Evolutionary conservation across 2,888 invertebrate species (phyloP), one percentile per base, ranked within the genome.

Genomic region (Onthophagus sagittarius): DNA sequence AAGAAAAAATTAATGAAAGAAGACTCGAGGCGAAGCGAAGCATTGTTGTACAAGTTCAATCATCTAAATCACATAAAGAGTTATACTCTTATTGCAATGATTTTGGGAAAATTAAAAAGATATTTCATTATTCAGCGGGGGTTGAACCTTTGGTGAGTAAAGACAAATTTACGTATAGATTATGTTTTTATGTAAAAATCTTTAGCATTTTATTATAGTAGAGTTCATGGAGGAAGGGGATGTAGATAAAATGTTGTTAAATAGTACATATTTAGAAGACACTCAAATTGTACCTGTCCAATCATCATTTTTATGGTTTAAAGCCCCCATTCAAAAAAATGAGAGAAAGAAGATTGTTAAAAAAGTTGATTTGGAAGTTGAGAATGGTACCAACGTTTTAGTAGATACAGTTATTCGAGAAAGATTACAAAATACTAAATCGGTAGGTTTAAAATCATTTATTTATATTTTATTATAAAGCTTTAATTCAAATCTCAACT

Each of bases 251-350:
- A 85, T 92, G 0, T 83, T 93, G n/a, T 80, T 83, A 64, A 84
- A 85, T 2, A 89, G 91, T 78, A 86, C 87, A 0, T 90, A 91
- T 81, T 85, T 89, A 69, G 88, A 89, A 72, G 88, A 89, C 39
- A 77, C 85, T 9, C 88, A 89, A 15, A 85, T 90, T 2, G 88
- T 93, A 81, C 91, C 93, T 0, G 87, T 91, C 0, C 86, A 88
- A 9, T 93, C 93, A 0, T 90, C 90, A 1, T 92, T 93, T 82
- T 81, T 95, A 3, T 94, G 93, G 93, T 94, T 94, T 82, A 86
- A 82, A 76, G 84, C 84, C 5, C 73, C 82, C 7, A 78, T 76
- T 71, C 80, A 78, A 69, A 83, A 81, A 75, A 73, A 79, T 15
- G 65, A 75, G n/a, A 84, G 81, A 77, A 77, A 81, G 76, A 83